Conservation (phyloP, 2,113 vertebrate species). For the human (Homo sapiens) region GRCh38 chr2:226840001-226840500, state of each 20-base stretch:
- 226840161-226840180: slow-evolving; percentile 41
- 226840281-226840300: neutral
- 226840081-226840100: slow-evolving; percentile 25
- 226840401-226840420: slow-evolving; percentile 59
- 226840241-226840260: slow-evolving; percentile 51
- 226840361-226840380: slow-evolving; percentile 46
- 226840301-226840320: slow-evolving; percentile 16
- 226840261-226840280: slow-evolving; percentile 50
- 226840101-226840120: slow-evolving; percentile 24
- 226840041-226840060: slow-evolving; percentile 56
- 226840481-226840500: neutral
- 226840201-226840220: slow-evolving; percentile 50
- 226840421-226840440: neutral
- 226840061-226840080: slow-evolving; percentile 53
- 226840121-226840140: slow-evolving; percentile 42
- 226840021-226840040: slow-evolving; percentile 62
- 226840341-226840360: slow-evolving; percentile 27
- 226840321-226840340: neutral
- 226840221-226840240: slow-evolving; percentile 57
- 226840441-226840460: slow-evolving; percentile 9
- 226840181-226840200: slow-evolving; percentile 64
- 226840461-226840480: slow-evolving; percentile 24
- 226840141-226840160: slow-evolving; percentile 69
- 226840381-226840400: slow-evolving; percentile 30
- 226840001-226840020: slow-evolving; percentile 16